phyloP scores from a whole-genome alignment of 1,140 invertebrate species.

The Cardiocondyla obscurior region DNA sequence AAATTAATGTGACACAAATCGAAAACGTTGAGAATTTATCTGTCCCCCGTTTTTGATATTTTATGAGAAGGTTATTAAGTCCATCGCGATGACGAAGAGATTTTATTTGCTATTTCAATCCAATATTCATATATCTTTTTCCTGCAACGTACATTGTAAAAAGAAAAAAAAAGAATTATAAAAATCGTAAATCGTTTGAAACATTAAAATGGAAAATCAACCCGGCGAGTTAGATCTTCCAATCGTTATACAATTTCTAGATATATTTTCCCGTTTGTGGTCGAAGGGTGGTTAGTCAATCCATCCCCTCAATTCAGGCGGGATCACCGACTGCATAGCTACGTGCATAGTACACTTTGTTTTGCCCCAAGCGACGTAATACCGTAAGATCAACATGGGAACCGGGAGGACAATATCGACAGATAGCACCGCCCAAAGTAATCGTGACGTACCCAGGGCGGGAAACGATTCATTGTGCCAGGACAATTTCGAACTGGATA shows the following conservation, averaged over 20 bases:
- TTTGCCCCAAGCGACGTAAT: slow-evolving; percentile 39
- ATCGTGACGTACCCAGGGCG: slow-evolving; percentile 44
- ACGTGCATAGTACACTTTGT: slow-evolving; percentile 37
- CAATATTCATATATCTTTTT: background rate
- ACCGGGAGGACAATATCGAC: slow-evolving; percentile 54
- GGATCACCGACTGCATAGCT: slow-evolving; percentile 7
- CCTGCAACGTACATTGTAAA: background rate
- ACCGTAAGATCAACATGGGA: slow-evolving; percentile 41
- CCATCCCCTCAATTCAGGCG: slow-evolving; percentile 19
- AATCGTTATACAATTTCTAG: background rate
- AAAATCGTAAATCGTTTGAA: background rate
- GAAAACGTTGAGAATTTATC: background rate
- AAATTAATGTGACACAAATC: background rate
- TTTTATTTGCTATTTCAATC: background rate
- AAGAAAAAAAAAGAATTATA: background rate
- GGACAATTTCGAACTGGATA: slow-evolving; percentile 63
- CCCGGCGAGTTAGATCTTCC: background rate
- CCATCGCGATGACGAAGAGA: background rate
- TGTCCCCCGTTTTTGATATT: background rate
- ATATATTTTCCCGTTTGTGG: background rate
- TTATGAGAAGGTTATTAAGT: background rate
- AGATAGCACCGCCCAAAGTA: slow-evolving; percentile 46
- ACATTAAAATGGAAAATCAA: background rate
- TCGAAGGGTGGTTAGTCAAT: slow-evolving; percentile 11
- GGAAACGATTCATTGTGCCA: slow-evolving; percentile 60